Conservation (phyloP, 2,113 vertebrate species). For the Nanorana parkeri region DNA sequence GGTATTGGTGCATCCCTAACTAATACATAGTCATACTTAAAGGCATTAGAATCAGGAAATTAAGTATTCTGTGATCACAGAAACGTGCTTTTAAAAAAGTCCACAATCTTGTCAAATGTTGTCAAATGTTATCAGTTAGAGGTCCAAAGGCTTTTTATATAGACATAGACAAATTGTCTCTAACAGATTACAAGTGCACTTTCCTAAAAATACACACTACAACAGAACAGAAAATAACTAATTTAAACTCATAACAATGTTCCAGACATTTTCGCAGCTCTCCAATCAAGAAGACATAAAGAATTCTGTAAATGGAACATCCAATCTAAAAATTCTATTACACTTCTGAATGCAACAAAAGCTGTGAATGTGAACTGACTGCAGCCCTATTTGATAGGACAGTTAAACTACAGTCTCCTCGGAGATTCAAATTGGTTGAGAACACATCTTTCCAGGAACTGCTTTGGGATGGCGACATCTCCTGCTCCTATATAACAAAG, state of each 20-base stretch:
- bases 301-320: slow-evolving; percentile 7
- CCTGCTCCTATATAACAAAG: accelerated
- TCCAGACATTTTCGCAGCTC: slow-evolving; percentile 6
- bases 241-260: slow-evolving; percentile 24
- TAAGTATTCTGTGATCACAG: too few species aligned
- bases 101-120: too few species aligned
- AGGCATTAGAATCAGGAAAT: too few species aligned
- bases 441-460: slow-evolving; percentile 43
- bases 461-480: slow-evolving; percentile 25
- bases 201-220: background rate
- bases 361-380: slow-evolving; percentile 6
- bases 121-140: too few species aligned
- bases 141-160: too few species aligned
- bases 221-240: background rate
- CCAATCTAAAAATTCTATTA: slow-evolving; percentile 37
- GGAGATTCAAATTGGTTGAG: slow-evolving; percentile 8
- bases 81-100: too few species aligned
- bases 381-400: background rate
- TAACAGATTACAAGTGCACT: background rate
- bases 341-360: slow-evolving; percentile 28
- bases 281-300: slow-evolving; percentile 26
- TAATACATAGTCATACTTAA: too few species aligned
- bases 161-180: too few species aligned
- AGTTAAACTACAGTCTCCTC: slow-evolving; percentile 5
- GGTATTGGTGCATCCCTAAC: too few species aligned